Conservation (phyloP, 2,113 vertebrate species). For the Tragulus kanchil region DNA sequence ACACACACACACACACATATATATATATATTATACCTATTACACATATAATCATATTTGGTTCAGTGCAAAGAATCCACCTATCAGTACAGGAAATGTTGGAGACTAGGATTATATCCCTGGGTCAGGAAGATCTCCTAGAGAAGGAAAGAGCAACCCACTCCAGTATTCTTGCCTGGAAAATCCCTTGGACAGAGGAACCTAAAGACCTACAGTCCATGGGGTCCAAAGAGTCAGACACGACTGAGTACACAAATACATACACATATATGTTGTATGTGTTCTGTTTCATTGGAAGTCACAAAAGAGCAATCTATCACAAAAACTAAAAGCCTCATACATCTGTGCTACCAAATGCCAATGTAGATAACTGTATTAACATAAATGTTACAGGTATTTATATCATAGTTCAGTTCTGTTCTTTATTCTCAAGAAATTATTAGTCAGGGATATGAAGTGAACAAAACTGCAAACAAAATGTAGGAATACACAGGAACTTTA, state of each 20-base stretch:
- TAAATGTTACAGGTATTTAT: neutral
- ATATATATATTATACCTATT: neutral
- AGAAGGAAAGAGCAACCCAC: neutral
- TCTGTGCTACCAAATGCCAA: neutral
- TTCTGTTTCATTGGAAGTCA: neutral
- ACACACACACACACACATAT: neutral
- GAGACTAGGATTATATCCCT: neutral
- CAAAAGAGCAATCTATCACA: neutral
- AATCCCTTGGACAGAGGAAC: neutral
- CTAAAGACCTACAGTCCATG: neutral
- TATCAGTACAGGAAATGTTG: neutral
- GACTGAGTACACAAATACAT: neutral
- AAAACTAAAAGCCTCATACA: neutral
- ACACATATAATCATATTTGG: neutral
- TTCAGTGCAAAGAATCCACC: neutral
- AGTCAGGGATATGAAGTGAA: neutral
- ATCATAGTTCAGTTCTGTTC: neutral
- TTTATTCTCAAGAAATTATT: conserved; percentile 14
- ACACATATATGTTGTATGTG: neutral
- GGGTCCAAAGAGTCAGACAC: neutral
- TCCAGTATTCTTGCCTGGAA: neutral
- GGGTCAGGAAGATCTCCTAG: neutral
- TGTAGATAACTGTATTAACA: neutral
- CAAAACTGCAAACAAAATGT: neutral
- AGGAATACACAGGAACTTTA: neutral